Conservation (phyloP, 53 echinoderm and acorn worm genomes). For the Zoroaster sp. region DNA sequence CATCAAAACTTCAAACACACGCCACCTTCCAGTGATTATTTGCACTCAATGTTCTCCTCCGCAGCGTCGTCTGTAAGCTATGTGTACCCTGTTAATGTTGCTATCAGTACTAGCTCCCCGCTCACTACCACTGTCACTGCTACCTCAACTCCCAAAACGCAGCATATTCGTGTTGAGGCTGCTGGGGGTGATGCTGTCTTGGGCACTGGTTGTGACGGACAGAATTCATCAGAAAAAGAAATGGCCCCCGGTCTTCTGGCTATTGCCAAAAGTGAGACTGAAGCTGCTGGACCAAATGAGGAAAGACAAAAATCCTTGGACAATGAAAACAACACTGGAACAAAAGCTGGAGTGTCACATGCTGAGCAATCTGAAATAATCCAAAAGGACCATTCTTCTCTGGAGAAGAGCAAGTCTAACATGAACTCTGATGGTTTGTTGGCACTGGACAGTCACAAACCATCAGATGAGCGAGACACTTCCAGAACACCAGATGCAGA, state of each 20-base stretch:
- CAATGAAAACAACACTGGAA: conserved; percentile 1
- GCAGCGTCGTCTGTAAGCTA: conserved; percentile 84
- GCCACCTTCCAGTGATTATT: conserved; percentile 58
- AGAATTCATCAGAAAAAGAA: neutral
- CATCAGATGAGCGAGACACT: neutral
- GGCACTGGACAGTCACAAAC: neutral
- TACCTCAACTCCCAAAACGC: conserved; percentile 71
- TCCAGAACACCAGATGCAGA: conserved; percentile 1
- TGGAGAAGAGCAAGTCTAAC: neutral
- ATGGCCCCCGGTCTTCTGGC: conserved; percentile 23
- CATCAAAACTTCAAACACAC: conserved; percentile 61
- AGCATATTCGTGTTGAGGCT: conserved; percentile 26
- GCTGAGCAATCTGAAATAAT: conserved; percentile 49
- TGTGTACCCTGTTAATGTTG: conserved; percentile 78
- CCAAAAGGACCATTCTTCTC: conserved; percentile 33
- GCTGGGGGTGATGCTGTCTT: neutral
- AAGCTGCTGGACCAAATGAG: conserved; percentile 27
- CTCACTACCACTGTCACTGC: conserved; percentile 77
- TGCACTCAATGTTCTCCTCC: conserved; percentile 76
- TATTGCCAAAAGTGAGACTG: conserved; percentile 26
- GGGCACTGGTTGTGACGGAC: conserved; percentile 7
- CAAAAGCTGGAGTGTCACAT: neutral
- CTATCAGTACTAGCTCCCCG: conserved; percentile 91
- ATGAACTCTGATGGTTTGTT: neutral
- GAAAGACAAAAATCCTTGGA: neutral